Base-by-base conservation (phyloP, 2,888 invertebrate species). In the Pediacus dermestoides region DNA sequence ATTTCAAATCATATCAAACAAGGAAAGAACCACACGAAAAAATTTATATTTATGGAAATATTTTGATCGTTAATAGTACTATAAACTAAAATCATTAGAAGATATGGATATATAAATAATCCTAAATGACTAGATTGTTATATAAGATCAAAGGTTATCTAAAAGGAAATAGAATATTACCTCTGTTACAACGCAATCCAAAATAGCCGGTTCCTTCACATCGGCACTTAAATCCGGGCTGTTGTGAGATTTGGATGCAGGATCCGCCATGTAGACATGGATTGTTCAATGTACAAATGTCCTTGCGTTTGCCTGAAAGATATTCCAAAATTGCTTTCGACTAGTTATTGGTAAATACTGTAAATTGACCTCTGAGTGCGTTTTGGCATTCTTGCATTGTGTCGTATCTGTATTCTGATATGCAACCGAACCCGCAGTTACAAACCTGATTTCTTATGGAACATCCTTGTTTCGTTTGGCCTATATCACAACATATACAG, bases 131-230 rank as follows among this genome's bases (percentile, higher is more conserved):
- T 16, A 13, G 28, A 16, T 37, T 33, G 37, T 37, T 42, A n/a
- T n/a, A 16, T 16, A 16, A 25, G 38, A 23, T 36, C 33, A 39
- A 39, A 39, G 39, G 46, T 43, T 46, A 46, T 46, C 45, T 16
- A 13, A 31, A 31, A 8, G 28, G 28, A 28, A 28, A 28, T 28
- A 7, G 8, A 4, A 7, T 11, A 28, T 67, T 70, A 76, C 87
- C 80, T 74, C 76, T 77, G 55, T 82, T 81, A 64, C 87, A 87
- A 35, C 77, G 73, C 33, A 73, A 71, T 1, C 88, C 86, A 57
- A 81, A 82, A 62, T 70, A 85, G 28, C 85, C 85, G n/a, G 84
- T 82, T 35, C 83, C 82, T 53, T 81, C 82, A 58, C 85, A 85
- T 51, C 79, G 73, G 60, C 85, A 85, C 53, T 74, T 73, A 63